Conservation (phyloP, 2,113 vertebrate species). For the Sula dactylatra region DNA sequence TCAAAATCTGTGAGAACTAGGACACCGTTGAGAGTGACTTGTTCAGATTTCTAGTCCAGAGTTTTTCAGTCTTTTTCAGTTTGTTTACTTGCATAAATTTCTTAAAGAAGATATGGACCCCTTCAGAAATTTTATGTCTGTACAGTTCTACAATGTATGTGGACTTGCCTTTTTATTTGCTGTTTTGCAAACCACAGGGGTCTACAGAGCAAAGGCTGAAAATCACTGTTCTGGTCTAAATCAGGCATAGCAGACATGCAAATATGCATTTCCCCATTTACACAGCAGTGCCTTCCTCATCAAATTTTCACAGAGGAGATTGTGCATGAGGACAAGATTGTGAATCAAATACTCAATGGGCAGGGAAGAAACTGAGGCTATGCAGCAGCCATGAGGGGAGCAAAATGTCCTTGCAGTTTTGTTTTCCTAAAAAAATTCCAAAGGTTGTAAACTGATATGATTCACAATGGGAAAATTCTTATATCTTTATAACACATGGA, state of each 20-base stretch:
- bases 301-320: background rate
- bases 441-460: background rate
- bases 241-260: background rate
- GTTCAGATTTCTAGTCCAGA: background rate
- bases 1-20: background rate
- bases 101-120: background rate
- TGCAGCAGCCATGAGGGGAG: background rate
- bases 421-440: background rate
- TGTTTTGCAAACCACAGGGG: background rate
- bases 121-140: background rate
- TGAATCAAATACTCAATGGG: background rate
- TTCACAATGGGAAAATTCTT: background rate
- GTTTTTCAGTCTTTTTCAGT: background rate
- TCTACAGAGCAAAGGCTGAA: background rate
- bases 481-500: background rate
- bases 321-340: background rate
- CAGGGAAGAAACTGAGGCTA: background rate
- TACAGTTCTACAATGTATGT: background rate
- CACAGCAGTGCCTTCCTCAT: background rate
- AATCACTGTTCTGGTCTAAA: background rate
- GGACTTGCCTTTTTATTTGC: background rate
- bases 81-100: background rate
- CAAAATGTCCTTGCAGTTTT: background rate
- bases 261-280: background rate
- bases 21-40: background rate